Conservation (phyloP, 2,888 invertebrate genomes). For the Acanthopleura granulata region DNA sequence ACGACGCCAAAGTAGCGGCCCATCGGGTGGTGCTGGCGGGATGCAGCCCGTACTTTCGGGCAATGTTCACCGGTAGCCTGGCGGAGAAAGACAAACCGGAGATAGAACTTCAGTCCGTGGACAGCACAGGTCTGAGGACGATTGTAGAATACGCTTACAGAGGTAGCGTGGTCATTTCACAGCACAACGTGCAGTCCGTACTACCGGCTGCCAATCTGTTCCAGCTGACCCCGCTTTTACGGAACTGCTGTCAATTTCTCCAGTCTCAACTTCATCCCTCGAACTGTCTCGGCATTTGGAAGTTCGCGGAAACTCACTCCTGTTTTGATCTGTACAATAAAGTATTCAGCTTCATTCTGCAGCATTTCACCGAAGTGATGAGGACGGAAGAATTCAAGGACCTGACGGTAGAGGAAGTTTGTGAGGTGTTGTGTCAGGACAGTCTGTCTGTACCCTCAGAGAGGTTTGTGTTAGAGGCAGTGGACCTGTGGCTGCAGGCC, state of each 20-base stretch:
- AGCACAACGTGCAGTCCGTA: slow-evolving; percentile 7
- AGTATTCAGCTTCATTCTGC: neutral
- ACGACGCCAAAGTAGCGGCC: neutral
- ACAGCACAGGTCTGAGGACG: neutral
- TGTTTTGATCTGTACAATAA: neutral
- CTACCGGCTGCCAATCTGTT: slow-evolving; percentile 13
- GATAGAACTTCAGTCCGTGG: slow-evolving; percentile 6
- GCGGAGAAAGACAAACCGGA: slow-evolving; percentile 11
- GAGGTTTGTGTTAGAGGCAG: neutral
- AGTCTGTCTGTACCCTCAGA: neutral
- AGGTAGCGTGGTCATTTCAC: neutral
- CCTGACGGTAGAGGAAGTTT: neutral
- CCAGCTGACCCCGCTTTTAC: neutral
- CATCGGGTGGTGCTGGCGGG: slow-evolving; percentile 3
- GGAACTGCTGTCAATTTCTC: neutral
- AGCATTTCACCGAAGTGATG: neutral
- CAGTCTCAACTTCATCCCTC: slow-evolving; percentile 2
- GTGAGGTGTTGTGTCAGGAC: slow-evolving; percentile 1
- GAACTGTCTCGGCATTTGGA: slow-evolving; percentile 9
- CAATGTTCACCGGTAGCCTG: neutral
- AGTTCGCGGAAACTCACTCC: slow-evolving; percentile 15
- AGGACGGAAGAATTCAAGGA: neutral
- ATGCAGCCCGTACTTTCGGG: slow-evolving; percentile 9
- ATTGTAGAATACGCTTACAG: slow-evolving; percentile 13
- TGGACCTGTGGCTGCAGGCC: neutral